phyloP scores from a whole-genome alignment of 37 sponge, comb jelly and placozoan genomes.

The Dysidea cf. avara region DNA sequence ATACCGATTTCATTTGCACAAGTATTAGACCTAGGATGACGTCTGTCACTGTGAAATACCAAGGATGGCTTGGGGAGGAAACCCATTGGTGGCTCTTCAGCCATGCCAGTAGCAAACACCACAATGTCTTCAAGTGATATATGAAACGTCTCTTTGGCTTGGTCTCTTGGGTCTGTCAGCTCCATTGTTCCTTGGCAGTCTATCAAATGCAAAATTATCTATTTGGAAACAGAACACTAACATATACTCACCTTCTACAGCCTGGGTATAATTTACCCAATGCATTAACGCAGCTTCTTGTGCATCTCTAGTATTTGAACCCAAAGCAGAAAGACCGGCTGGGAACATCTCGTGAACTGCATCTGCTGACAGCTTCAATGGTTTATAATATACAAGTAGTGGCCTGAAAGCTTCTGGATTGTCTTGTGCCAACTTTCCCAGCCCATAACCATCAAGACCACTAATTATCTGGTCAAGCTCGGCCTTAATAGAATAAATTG shows the following conservation, averaged over 20 bases:
- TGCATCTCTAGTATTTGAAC: not conserved
- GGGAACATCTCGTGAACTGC: not conserved
- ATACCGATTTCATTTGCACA: not conserved
- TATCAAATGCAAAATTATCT: too few relatives aligned
- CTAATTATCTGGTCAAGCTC: not conserved
- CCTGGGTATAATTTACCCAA: not conserved
- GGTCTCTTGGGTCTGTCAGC: too few relatives aligned
- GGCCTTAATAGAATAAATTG: too few relatives aligned
- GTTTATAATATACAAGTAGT: not conserved
- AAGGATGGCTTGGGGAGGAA: not conserved
- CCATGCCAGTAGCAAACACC: conserved; percentile 13
- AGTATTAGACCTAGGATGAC: not conserved
- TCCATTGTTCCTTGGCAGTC: too few relatives aligned
- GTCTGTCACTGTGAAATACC: conserved; percentile 1
- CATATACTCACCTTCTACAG: too few relatives aligned
- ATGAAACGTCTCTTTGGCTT: too few relatives aligned
- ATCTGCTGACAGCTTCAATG: not conserved
- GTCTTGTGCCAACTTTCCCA: not conserved
- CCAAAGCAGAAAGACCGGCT: not conserved
- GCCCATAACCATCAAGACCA: not conserved
- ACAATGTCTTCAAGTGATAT: conserved; percentile 11
- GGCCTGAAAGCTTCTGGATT: not conserved
- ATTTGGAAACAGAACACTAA: too few relatives aligned
- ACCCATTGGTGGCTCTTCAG: conserved; percentile 3
- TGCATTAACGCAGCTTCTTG: not conserved